Evolutionary conservation across 2,888 invertebrate genomes (phyloP).

Genomic region (Agrotis clavis): DNA sequence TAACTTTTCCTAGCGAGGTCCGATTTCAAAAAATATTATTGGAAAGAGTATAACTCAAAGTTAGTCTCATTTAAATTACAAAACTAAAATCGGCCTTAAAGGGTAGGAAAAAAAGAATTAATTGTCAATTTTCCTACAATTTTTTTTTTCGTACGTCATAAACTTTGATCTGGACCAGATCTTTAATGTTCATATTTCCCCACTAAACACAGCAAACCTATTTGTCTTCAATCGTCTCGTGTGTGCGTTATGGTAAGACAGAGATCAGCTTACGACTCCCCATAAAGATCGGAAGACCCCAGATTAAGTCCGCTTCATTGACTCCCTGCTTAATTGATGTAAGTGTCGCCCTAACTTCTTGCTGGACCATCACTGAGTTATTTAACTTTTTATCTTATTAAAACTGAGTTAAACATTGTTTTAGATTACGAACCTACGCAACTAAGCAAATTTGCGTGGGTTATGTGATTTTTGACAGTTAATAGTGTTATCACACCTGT

Average conservation of each 20-base stretch:
- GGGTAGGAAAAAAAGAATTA: too few relatives aligned
- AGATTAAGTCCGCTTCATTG: conserved; percentile 48
- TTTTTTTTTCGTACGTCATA: too few relatives aligned
- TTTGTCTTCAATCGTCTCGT: neutral
- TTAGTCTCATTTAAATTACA: too few relatives aligned
- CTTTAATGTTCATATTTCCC: neutral
- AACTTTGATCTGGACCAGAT: neutral
- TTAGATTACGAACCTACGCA: neutral
- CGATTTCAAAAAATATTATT: too few relatives aligned
- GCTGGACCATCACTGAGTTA: neutral
- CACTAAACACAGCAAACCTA: neutral
- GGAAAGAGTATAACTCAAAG: too few relatives aligned
- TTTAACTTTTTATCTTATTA: conserved; percentile 7
- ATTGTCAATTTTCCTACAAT: too few relatives aligned
- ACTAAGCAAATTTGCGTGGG: neutral
- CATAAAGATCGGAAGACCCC: conserved; percentile 42
- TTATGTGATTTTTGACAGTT: neutral
- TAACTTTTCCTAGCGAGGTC: too few relatives aligned
- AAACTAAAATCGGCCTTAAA: too few relatives aligned
- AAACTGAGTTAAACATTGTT: conserved; percentile 13
- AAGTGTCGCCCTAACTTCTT: conserved; percentile 32
- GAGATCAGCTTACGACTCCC: conserved; percentile 26
- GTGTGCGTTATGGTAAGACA: conserved; percentile 37
- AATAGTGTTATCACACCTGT: neutral
- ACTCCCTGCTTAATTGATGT: conserved; percentile 49